Conservation (phyloP, 1,140 invertebrate species). For the Ceratina japonica region DNA sequence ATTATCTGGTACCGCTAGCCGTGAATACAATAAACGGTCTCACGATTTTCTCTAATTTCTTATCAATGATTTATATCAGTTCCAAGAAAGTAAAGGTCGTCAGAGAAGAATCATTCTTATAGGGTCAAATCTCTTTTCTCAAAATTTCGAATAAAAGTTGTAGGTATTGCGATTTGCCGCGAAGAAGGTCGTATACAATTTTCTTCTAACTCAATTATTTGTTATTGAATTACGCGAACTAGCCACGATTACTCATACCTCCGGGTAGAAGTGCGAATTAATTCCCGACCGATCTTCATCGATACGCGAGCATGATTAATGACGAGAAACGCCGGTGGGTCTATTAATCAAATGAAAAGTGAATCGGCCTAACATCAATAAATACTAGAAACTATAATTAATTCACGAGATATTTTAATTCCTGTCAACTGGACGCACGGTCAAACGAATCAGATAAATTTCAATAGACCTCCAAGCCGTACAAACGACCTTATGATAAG, state of each 20-base stretch:
- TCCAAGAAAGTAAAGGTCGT: constrained; percentile 11
- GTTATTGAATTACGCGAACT: too few species aligned
- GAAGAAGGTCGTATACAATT: too few species aligned
- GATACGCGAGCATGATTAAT: background rate
- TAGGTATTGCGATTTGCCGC: too few species aligned
- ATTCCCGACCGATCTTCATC: background rate
- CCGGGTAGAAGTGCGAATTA: background rate
- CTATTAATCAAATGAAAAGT: constrained; percentile 3
- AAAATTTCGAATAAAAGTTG: too few species aligned
- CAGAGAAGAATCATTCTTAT: too few species aligned
- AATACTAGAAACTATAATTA: background rate
- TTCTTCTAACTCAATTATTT: too few species aligned
- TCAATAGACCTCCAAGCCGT: background rate
- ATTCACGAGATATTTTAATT: background rate
- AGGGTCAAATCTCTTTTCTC: too few species aligned
- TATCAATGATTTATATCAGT: background rate
- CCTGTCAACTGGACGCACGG: background rate
- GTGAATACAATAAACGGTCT: background rate
- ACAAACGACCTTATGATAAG: background rate
- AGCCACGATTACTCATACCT: too few species aligned
- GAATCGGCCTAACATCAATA: background rate
- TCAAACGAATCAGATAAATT: background rate
- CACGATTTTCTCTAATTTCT: constrained; percentile 35
- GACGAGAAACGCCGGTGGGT: background rate
- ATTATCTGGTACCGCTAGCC: background rate